A percentile compares a stretch with the other conserved stretches of the same genome.
Conservation (phyloP, 2,113 vertebrate genomes). For the Mesembrinibis cayennensis region DNA sequence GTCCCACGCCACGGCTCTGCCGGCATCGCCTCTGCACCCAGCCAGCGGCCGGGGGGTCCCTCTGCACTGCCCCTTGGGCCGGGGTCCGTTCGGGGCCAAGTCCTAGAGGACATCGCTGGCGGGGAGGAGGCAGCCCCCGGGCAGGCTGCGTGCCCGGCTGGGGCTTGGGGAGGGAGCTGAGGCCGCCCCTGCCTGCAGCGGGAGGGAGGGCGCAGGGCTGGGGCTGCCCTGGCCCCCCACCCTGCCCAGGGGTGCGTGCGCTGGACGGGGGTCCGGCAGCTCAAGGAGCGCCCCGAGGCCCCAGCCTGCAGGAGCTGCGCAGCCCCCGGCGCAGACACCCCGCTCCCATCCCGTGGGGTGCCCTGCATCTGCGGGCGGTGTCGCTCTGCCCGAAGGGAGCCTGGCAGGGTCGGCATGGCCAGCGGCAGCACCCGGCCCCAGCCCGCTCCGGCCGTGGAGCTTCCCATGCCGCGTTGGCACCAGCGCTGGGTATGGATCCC, state of each 20-base stretch:
- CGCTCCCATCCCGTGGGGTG: fast-evolving
- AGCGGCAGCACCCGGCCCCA: fast-evolving
- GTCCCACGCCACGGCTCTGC: background rate
- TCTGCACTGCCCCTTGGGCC: background rate
- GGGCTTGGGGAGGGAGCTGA: background rate
- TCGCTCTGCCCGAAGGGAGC: background rate
- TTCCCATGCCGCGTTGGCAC: background rate
- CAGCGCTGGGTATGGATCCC: background rate
- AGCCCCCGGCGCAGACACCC: background rate
- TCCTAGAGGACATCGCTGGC: background rate
- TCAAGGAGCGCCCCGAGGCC: fast-evolving
- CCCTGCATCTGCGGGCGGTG: background rate
- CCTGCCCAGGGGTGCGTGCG: fast-evolving
- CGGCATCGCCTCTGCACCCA: background rate
- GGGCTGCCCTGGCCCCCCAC: background rate
- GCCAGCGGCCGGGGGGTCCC: no score
- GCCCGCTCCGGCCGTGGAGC: background rate
- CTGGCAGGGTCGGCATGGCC: background rate
- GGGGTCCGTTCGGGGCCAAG: background rate
- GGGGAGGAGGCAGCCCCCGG: background rate
- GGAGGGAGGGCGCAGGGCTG: background rate
- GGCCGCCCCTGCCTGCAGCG: background rate
- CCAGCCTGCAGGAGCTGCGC: background rate
- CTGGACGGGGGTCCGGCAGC: background rate
- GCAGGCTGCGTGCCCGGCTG: background rate